A percentile compares a stretch with the other conserved stretches of the same genome.
Conservation (phyloP, 2,113 vertebrate species). For the Beaufortia kweichowensis region DNA sequence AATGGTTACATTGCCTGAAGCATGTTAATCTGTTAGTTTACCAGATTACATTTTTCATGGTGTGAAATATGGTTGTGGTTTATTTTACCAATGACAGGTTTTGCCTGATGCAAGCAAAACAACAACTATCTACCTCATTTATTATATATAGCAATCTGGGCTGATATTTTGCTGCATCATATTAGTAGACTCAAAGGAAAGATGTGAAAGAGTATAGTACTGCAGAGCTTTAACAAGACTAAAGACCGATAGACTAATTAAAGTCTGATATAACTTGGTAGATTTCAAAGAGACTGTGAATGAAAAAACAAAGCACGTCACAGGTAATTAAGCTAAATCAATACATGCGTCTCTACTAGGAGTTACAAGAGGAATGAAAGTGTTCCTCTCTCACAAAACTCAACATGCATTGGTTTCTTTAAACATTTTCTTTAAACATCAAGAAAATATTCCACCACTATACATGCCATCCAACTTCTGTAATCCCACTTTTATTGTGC, state of each 20-base stretch:
- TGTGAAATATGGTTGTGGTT: conserved; percentile 46
- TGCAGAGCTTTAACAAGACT: neutral
- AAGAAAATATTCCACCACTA: neutral
- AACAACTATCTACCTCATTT: neutral
- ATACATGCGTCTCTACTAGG: conserved; percentile 20
- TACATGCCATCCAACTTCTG: neutral
- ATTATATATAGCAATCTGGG: neutral
- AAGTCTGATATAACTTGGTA: neutral
- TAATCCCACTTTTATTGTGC: conserved; percentile 1
- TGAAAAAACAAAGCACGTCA: conserved; percentile 18
- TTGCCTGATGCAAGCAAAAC: conserved; percentile 48
- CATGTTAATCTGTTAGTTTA: conserved; percentile 64
- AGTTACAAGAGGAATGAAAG: neutral
- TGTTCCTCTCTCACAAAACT: neutral
- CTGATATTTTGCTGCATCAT: neutral
- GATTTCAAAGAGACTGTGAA: conserved; percentile 22
- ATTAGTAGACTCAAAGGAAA: neutral
- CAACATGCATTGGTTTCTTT: neutral
- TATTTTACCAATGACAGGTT: conserved; percentile 53
- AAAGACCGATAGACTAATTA: neutral
- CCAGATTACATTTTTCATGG: conserved; percentile 62
- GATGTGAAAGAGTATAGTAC: conserved; percentile 1
- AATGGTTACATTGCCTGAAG: conserved; percentile 53
- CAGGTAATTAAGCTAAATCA: conserved; percentile 22
- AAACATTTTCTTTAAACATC: neutral